Evolutionary conservation across 2,797 vertebrate genomes (phyloP), one percentile per base, ranked within the genome.

Genomic region (Pyrocephalus nanus): DNA sequence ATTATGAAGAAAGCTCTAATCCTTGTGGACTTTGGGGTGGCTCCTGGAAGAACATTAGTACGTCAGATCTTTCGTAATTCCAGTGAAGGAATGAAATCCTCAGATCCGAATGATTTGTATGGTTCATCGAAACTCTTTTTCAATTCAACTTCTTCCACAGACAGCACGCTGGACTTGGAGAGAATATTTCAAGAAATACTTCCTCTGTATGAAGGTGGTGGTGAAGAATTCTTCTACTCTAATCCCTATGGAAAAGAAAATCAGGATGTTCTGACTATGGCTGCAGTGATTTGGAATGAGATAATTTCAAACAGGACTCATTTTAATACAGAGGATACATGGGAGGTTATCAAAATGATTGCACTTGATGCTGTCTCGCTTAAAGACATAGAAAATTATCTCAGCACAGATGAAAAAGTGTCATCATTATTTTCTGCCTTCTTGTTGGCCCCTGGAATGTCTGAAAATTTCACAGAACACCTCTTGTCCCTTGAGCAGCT

Each of bases 211-310:
- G 76, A 93, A 40, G 40, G 3, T 36, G 45, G 3, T 77, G 20
- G 38, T 36, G 55, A 92, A 73, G 51, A 58, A 67, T 55, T 88
- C 15, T 86, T 96, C 60, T 82, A 81, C 60, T 16, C 62, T 45
- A 66, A 92, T 70, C 27, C 62, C 40, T 38, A 86, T 0, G 8
- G 80, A 81, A 57, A 92, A 34, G 90, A 92, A 70, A 90, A 75
- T 72, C 83, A 81, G 36, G 88, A 70, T 93, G 3, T 95, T 94
- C 67, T 96, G 20, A 79, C 73, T 65, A 58, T 90, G 71, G 94
- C 94, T 94, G 80, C 90, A 58, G 40, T 91, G 66, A 96, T 96
- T 78, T 96, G 92, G 95, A 96, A 94, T 67, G 60, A 88, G 60
- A 75, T 86, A 0, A 48, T 94, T 80, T 93, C 90, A 86, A 95